These are phyloP conservation scores for Periphyllus acericola DNA, from an alignment of 2,888 invertebrate species.

Conservation along the genomic window DNA sequence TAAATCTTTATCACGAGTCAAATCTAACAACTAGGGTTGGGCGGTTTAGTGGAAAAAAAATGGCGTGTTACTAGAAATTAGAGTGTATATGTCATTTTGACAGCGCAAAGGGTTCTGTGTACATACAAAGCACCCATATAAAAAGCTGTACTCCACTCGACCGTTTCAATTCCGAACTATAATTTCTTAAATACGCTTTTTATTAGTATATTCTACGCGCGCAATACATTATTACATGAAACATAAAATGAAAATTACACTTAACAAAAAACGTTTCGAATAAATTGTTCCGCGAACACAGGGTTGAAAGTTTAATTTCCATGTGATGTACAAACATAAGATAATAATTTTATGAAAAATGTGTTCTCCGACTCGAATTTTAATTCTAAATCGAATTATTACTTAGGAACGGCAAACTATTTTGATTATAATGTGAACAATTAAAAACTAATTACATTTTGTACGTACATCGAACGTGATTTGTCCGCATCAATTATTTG, in stretches of 20 bases:
- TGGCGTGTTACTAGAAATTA: conserved; percentile 19
- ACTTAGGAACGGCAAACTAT: too few relatives aligned
- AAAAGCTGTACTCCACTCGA: not conserved
- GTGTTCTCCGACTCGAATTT: too few relatives aligned
- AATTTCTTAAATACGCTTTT: not conserved
- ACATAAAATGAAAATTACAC: not conserved
- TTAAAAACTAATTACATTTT: too few relatives aligned
- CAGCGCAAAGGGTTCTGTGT: not conserved
- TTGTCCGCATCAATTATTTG: too few relatives aligned
- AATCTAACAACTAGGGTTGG: not conserved
- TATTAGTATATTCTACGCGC: not conserved
- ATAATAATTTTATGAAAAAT: too few relatives aligned
- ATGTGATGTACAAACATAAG: too few relatives aligned
- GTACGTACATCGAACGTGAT: too few relatives aligned
- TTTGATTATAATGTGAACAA: too few relatives aligned
- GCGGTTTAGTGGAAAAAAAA: conserved; percentile 11
- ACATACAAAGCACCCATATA: not conserved
- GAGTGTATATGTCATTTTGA: conserved; percentile 38
- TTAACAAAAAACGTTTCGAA: not conserved
- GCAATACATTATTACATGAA: not conserved
- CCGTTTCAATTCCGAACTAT: not conserved
- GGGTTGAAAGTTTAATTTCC: too few relatives aligned
- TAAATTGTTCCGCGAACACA: not conserved
- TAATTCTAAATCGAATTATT: too few relatives aligned
- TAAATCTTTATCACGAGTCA: conserved; percentile 17